Base-by-base conservation (phyloP, 2,888 invertebrate genomes). In the Camptogramma bilineatum region DNA sequence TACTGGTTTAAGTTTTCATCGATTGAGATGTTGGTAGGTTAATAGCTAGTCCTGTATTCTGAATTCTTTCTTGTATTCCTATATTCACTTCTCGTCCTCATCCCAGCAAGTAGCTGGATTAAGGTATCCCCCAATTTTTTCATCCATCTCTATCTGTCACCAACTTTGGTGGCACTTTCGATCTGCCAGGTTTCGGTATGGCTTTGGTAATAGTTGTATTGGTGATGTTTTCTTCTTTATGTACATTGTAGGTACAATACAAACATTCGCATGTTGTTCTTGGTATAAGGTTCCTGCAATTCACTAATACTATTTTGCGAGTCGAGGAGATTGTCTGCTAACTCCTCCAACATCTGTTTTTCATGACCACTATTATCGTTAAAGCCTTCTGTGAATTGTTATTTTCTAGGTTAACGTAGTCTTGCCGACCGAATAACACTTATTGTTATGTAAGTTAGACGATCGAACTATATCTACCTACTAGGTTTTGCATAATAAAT, bases 291-390 rank as follows among this genome's bases (percentile, higher is more conserved):
- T 34, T 56, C n/a, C 9, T 48, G 42, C 39, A 57, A 24, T 42
- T 24, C 13, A 17, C 7, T 57, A 50, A 57, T 48, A 42, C 47
- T 39, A 28, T 34, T 39, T 39, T 39, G 13, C 16, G 4, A 24
- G 28, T 9, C n/a, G 3, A n/a, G 7, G 13, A 47, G 24, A 53
- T 53, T 47, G 48, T 50, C 46, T 52, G 52, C 34, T 28, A 59
- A 59, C 53, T 53, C 21, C 16, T 19, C 34, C 39, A 48, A 39
- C 47, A 64, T 60, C 47, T 64, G 52, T 59, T 58, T 59, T 59
- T 51, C 63, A 64, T 54, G 57, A 64, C 39, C 51, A 59, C 47
- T 28, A 28, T 59, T 52, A 60, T 64, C 59, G 64, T 60, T 56
- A 60, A 57, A 56, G 53, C 52, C 51, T 59, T 52, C 54, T 16